Percentiles rank a stretch among this genome's conserved stretches.
phyloP scores from a whole-genome alignment of 2,888 invertebrate genomes.

The Hesperia comma region DNA sequence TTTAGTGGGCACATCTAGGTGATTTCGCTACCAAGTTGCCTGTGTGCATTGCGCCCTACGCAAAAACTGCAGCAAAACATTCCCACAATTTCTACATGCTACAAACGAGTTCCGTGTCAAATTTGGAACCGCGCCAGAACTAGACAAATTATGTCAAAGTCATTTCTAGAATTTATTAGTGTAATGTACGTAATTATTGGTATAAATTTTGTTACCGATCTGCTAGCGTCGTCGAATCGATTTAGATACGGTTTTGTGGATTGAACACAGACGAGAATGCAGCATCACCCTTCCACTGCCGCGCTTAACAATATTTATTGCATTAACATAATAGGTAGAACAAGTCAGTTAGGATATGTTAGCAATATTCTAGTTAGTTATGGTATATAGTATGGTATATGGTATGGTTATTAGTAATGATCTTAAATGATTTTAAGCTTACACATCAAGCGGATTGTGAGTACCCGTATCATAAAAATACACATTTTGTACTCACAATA shows the following conservation, averaged over 20 bases:
- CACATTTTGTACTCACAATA: too few species aligned
- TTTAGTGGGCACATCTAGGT: too few species aligned
- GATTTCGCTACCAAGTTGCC: not conserved
- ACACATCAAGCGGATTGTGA: too few species aligned
- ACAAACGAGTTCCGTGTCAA: constrained; percentile 16
- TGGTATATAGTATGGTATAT: too few species aligned
- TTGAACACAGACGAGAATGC: not conserved
- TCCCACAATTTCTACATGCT: not conserved
- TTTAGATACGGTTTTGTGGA: not conserved
- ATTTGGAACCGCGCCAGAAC: constrained; percentile 25
- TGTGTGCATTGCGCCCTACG: not conserved
- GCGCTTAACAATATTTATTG: too few species aligned
- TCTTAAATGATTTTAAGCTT: too few species aligned
- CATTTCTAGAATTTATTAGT: constrained; percentile 28
- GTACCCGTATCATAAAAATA: too few species aligned
- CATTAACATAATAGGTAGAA: too few species aligned
- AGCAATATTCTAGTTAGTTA: too few species aligned
- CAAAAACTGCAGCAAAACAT: constrained; percentile 1
- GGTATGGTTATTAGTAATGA: too few species aligned
- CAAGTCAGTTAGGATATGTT: too few species aligned
- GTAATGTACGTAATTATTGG: constrained; percentile 29
- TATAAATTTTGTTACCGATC: constrained; percentile 2
- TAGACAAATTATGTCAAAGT: constrained; percentile 34
- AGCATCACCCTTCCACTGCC: too few species aligned
- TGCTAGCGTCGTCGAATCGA: not conserved